A percentile compares a stretch with the other conserved stretches of the same genome.
phyloP scores from a whole-genome alignment of 2,888 invertebrate genomes.

The Drosophila mimica region DNA sequence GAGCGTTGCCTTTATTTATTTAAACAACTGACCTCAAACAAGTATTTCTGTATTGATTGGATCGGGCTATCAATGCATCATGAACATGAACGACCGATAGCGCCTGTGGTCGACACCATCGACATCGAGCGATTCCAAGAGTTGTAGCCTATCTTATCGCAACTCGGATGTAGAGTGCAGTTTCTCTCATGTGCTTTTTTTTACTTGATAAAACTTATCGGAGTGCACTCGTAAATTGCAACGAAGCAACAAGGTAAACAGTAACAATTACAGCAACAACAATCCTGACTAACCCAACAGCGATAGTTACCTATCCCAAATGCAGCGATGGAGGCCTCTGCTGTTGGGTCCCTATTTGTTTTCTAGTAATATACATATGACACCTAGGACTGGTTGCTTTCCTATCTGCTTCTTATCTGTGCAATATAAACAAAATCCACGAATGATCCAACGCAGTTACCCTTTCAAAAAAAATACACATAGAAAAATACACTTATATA shows the following conservation, averaged over 20 bases:
- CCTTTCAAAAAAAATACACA: conserved; percentile 21
- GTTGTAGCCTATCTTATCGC: conserved; percentile 70
- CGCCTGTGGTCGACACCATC: conserved; percentile 23
- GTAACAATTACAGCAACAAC: conserved; percentile 19
- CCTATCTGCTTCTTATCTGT: conserved; percentile 62
- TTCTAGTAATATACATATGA: conserved; percentile 56
- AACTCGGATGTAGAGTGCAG: conserved; percentile 73
- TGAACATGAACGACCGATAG: conserved; percentile 71
- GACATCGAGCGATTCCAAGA: conserved; percentile 52
- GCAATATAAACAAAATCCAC: conserved; percentile 57
- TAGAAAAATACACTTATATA: background rate
- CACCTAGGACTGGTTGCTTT: conserved; percentile 38
- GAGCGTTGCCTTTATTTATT: conserved; percentile 58
- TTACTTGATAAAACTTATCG: conserved; percentile 66
- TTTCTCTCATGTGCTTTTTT: conserved; percentile 49
- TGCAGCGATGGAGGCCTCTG: conserved; percentile 22
- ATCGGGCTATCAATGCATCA: conserved; percentile 49
- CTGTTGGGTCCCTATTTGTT: conserved; percentile 45
- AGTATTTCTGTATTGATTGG: conserved; percentile 75
- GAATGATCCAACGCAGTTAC: conserved; percentile 64
- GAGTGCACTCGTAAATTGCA: conserved; percentile 77
- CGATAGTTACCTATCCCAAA: conserved; percentile 47
- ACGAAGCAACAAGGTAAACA: conserved; percentile 76
- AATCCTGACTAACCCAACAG: conserved; percentile 42
- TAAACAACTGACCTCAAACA: conserved; percentile 83